Conservation (phyloP, 1,140 invertebrate species). For the Doryteuthis pealeii region DNA sequence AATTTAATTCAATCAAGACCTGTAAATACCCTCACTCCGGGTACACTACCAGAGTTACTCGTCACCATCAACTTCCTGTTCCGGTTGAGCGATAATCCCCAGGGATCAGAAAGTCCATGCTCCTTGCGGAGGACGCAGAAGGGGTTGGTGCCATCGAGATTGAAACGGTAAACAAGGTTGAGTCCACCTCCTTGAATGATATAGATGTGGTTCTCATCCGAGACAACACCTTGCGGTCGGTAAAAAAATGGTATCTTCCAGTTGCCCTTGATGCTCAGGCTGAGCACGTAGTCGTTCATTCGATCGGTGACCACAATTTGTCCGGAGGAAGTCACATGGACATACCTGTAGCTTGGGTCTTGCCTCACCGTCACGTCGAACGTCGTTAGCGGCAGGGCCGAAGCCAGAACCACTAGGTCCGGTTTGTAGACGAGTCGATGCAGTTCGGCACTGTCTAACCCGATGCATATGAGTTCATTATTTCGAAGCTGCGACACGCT, state of each 20-base stretch:
- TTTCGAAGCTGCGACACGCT: background rate
- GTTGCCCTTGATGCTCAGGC: background rate
- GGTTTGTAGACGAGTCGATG: background rate
- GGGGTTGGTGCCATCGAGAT: background rate
- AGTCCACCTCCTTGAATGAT: background rate
- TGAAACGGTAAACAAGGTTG: background rate
- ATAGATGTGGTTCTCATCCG: background rate
- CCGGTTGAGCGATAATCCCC: background rate
- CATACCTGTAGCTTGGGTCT: background rate
- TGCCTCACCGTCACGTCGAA: background rate
- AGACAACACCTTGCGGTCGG: background rate
- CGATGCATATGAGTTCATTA: background rate
- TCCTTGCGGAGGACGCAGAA: background rate
- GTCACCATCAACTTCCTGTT: background rate
- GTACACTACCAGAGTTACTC: background rate
- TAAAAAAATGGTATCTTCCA: background rate
- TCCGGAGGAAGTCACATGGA: background rate
- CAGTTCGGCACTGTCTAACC: background rate
- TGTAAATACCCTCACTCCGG: background rate
- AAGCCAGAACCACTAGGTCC: background rate
- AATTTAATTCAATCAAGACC: background rate
- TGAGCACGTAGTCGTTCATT: background rate
- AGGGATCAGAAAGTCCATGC: background rate
- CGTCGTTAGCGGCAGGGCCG: background rate
- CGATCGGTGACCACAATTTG: background rate